A percentile compares a stretch with the other conserved stretches of the same genome.
phyloP scores from a whole-genome alignment of 2,113 vertebrate species.

The Eptesicus fuscus region DNA sequence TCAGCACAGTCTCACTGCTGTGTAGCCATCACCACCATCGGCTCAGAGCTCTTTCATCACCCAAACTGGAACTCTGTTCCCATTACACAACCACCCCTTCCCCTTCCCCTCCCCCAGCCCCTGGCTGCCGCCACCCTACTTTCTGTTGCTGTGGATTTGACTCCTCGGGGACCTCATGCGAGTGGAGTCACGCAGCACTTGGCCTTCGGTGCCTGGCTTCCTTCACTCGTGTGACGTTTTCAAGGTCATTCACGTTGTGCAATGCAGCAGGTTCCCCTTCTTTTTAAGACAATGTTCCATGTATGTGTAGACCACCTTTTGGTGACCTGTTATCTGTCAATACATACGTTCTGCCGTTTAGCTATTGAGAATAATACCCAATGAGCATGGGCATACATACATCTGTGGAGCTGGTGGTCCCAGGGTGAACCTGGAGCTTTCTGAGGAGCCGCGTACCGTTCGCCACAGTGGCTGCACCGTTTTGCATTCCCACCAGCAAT shows the following conservation, averaged over 20 bases:
- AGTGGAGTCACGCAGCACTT: neutral
- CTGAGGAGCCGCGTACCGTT: neutral
- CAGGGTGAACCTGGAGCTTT: neutral
- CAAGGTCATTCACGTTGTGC: neutral
- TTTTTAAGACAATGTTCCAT: neutral
- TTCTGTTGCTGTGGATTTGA: neutral
- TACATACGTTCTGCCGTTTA: neutral
- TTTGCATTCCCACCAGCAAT: neutral
- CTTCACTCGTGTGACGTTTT: neutral
- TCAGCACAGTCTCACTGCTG: neutral
- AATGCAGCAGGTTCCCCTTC: neutral
- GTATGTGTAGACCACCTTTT: neutral
- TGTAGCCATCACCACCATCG: accelerated
- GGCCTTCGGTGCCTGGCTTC: neutral
- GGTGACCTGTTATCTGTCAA: neutral
- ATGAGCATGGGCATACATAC: neutral
- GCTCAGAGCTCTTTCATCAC: neutral
- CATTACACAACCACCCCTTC: neutral
- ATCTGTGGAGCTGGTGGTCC: neutral
- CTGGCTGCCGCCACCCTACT: neutral
- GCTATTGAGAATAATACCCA: neutral
- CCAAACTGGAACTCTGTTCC: neutral
- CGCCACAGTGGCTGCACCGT: neutral
- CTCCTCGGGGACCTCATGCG: too few species aligned
- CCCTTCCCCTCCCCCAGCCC: accelerated